Evolutionary conservation across 2,113 vertebrate species (phyloP).

Genomic region (Esox niger): DNA sequence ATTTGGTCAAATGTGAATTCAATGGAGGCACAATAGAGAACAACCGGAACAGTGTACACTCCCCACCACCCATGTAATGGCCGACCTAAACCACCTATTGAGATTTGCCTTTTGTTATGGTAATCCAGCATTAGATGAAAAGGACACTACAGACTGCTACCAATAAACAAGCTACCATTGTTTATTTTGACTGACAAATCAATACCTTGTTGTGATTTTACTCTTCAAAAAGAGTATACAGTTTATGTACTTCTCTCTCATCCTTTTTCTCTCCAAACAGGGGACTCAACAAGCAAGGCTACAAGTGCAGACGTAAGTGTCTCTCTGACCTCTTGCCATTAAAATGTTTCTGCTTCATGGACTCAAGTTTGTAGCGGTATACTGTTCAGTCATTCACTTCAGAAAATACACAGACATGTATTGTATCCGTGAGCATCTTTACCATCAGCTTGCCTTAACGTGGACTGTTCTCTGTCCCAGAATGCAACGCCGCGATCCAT

Average conservation of each 20-base stretch:
- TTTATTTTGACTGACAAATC: no score
- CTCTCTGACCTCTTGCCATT: slow-evolving; percentile 3
- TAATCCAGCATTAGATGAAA: no score
- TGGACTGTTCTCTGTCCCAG: slow-evolving; percentile 62
- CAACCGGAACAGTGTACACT: no score
- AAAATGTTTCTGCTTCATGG: not conserved
- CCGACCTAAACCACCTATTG: no score
- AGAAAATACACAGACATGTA: not conserved
- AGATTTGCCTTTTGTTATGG: no score
- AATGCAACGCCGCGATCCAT: slow-evolving; percentile 98
- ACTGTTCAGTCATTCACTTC: not conserved
- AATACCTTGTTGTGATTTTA: not conserved
- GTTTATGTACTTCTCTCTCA: not conserved
- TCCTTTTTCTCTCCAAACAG: slow-evolving; percentile 62
- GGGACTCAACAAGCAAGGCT: slow-evolving; percentile 97
- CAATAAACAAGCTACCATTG: no score
- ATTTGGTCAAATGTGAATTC: no score
- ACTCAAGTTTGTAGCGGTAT: not conserved
- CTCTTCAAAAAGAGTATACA: not conserved
- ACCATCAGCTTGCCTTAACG: not conserved
- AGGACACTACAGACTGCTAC: no score
- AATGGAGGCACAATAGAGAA: no score
- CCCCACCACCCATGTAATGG: no score
- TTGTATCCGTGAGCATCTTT: not conserved
- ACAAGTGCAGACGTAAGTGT: slow-evolving; percentile 96